Conservation (phyloP, 2,113 vertebrate species). For the Pelobates fuscus region DNA sequence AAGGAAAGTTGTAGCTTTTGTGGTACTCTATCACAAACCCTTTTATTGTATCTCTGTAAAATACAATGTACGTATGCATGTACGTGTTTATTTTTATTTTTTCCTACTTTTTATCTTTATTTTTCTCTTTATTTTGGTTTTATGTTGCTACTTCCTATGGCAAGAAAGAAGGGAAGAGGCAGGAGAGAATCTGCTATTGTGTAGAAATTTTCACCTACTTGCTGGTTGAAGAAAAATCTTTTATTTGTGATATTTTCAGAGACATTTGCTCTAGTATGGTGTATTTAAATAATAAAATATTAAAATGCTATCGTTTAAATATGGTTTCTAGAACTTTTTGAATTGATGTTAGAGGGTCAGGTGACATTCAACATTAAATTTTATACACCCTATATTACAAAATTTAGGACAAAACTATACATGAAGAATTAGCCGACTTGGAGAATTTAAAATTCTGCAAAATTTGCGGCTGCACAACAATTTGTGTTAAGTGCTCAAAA, state of each 20-base stretch:
- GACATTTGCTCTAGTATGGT: slow-evolving; percentile 99
- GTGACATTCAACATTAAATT: too few relatives aligned
- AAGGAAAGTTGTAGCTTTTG: slow-evolving; percentile 88
- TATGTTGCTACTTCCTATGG: slow-evolving; percentile 86
- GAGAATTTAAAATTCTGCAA: too few relatives aligned
- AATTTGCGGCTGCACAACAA: too few relatives aligned
- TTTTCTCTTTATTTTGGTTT: slow-evolving; percentile 74
- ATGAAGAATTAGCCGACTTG: too few relatives aligned
- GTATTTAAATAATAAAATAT: slow-evolving; percentile 99
- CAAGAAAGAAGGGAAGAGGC: slow-evolving; percentile 71
- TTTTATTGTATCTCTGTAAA: slow-evolving; percentile 99
- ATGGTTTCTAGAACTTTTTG: slow-evolving; percentile 62
- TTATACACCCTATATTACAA: too few relatives aligned
- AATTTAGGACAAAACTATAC: too few relatives aligned
- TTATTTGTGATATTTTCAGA: slow-evolving; percentile 99
- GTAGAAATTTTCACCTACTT: slow-evolving; percentile 92
- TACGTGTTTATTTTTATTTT: slow-evolving; percentile 77
- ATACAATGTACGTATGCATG: slow-evolving; percentile 99
- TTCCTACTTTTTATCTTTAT: slow-evolving; percentile 17
- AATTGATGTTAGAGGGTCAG: too few relatives aligned
- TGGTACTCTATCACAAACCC: slow-evolving; percentile 93
- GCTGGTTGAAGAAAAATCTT: slow-evolving; percentile 99
- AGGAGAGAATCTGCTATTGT: slow-evolving; percentile 83
- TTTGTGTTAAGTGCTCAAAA: too few relatives aligned
- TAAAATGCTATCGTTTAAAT: slow-evolving; percentile 78